These are phyloP conservation scores for Coreoperca whiteheadi DNA, from an alignment of 2,113 vertebrate genomes.

Conservation along the genomic window DNA sequence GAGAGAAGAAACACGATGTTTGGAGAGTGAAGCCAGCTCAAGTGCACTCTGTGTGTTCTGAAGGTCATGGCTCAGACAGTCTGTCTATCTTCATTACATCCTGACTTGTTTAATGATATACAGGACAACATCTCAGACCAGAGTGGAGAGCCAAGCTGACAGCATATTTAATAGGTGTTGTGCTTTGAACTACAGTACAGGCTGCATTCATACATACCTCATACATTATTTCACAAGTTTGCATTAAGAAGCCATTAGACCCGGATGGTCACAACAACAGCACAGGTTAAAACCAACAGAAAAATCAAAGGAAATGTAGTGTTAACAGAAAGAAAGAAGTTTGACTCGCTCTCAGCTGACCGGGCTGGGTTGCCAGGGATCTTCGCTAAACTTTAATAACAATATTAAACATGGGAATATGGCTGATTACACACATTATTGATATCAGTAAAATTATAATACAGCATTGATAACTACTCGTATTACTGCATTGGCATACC, in stretches of 20 bases:
- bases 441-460: conserved; percentile 25
- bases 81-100: conserved; percentile 69
- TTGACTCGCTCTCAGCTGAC: no score
- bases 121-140: conserved; percentile 43
- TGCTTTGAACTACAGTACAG: conserved; percentile 51
- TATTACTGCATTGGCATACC: conserved; percentile 10
- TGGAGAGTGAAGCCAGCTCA: conserved; percentile 48
- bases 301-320: no score
- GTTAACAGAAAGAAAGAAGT: no score
- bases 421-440: conserved; percentile 26
- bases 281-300: no score
- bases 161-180: conserved; percentile 54
- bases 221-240: conserved; percentile 38
- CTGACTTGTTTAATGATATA: conserved; percentile 59
- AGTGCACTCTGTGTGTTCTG: conserved; percentile 44
- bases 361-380: conserved; percentile 31
- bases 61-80: conserved; percentile 69
- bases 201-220: conserved; percentile 18
- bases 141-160: conserved; percentile 59
- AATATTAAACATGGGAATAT: conserved; percentile 10
- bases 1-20: conserved; percentile 47
- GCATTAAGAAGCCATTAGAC: conserved; percentile 21
- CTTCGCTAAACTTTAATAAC: conserved; percentile 28
- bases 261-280: conserved; percentile 27
- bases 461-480: conserved; percentile 1